Conservation (phyloP, 2,888 invertebrate genomes). For the Hirtodrosophila duncani region DNA sequence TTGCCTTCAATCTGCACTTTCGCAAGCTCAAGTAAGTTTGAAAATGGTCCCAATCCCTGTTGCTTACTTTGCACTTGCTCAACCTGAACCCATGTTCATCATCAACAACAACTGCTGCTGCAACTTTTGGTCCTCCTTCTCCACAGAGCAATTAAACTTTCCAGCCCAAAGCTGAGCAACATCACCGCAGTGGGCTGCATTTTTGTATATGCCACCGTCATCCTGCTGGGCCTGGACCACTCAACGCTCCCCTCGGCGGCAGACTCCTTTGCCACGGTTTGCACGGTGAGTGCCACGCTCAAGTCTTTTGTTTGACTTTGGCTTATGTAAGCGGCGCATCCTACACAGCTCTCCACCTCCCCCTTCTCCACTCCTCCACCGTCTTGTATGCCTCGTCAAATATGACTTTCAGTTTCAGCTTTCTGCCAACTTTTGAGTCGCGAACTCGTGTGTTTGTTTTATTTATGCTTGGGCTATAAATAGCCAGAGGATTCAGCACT, state of each 20-base stretch:
- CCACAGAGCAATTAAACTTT: constrained; percentile 91
- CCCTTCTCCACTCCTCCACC: background rate
- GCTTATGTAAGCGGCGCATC: constrained; percentile 55
- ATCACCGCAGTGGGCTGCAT: constrained; percentile 94
- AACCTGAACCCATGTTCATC: constrained; percentile 18
- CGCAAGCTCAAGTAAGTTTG: constrained; percentile 85
- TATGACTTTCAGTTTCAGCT: constrained; percentile 67
- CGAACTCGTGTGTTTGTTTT: constrained; percentile 56
- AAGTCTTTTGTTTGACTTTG: constrained; percentile 59
- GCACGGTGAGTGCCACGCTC: constrained; percentile 85
- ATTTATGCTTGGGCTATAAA: constrained; percentile 49
- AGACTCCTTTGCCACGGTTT: constrained; percentile 88
- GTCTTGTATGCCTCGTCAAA: constrained; percentile 48
- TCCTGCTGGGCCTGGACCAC: constrained; percentile 90
- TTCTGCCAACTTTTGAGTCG: constrained; percentile 41
- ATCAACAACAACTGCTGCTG: too few species aligned
- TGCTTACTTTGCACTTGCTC: constrained; percentile 42
- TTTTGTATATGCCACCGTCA: constrained; percentile 92
- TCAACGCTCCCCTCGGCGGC: constrained; percentile 84
- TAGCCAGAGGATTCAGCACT: constrained; percentile 39
- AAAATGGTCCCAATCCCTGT: background rate
- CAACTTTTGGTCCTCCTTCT: constrained; percentile 13
- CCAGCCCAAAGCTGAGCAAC: constrained; percentile 94
- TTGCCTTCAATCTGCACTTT: constrained; percentile 90
- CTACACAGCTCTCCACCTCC: background rate